phyloP scores from a whole-genome alignment of 2,113 vertebrate species.

The Nothobranchius kuhntae region DNA sequence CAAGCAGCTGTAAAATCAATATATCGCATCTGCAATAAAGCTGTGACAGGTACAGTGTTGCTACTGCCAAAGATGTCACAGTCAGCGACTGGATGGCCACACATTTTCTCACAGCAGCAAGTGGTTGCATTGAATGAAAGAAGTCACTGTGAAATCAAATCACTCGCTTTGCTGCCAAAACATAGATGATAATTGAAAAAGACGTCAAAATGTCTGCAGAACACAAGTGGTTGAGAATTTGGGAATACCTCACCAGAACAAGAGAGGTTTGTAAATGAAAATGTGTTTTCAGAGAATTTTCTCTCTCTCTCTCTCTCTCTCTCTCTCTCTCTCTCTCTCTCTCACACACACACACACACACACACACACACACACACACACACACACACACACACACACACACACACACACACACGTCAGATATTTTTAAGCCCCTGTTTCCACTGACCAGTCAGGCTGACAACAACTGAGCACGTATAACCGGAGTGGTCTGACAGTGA shows the following conservation, averaged over 20 bases:
- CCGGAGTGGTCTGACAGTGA: constrained; percentile 51
- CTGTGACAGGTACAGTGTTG: constrained; percentile 25
- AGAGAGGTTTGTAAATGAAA: constrained; percentile 10
- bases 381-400: constrained; percentile 6
- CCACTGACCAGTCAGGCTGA: constrained; percentile 49
- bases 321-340: no score
- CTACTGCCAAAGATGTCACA: constrained; percentile 45
- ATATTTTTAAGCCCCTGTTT: constrained; percentile 65
- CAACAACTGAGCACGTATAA: constrained; percentile 66
- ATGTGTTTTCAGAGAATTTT: no score
- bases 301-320: no score
- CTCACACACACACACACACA: no score
- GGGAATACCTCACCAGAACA: constrained; percentile 13
- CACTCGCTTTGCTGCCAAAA: constrained; percentile 55
- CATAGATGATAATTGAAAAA: constrained; percentile 54
- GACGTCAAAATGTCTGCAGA: constrained; percentile 26
- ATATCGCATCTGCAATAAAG: constrained; percentile 19
- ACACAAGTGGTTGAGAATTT: constrained; percentile 45
- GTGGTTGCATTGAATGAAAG: constrained; percentile 41
- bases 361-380: constrained; percentile 3
- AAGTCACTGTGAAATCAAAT: constrained; percentile 65
- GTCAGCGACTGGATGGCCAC: constrained; percentile 24
- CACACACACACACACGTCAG: neutral
- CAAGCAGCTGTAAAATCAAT: neutral
- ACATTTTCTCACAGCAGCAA: constrained; percentile 49